Percentiles rank a stretch among this genome's conserved stretches.
Conservation (phyloP, 2,888 invertebrate genomes). For the Sinhomidia bicolor region DNA sequence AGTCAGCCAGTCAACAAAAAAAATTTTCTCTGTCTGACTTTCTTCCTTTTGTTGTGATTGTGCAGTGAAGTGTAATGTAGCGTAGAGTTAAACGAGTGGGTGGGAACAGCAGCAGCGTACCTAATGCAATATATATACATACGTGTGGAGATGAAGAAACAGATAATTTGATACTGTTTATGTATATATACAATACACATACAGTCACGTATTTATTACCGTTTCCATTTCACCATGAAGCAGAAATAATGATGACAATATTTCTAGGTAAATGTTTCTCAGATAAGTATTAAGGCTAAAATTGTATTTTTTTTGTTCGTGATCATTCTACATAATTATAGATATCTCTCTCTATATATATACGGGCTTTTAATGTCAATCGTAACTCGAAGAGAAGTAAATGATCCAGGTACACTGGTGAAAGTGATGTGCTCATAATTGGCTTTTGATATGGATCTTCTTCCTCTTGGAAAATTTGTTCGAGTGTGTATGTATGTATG, state of each 20-base stretch:
- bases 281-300: too few relatives aligned
- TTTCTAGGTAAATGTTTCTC: neutral
- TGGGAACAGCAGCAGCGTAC: too few relatives aligned
- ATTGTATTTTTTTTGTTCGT: neutral
- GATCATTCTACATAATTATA: too few relatives aligned
- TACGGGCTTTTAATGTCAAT: too few relatives aligned
- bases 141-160: neutral
- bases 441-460: neutral
- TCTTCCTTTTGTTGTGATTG: conserved; percentile 29
- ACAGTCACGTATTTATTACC: neutral
- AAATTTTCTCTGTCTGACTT: conserved; percentile 24
- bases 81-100: conserved; percentile 22
- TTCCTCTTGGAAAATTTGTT: neutral
- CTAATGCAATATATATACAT: too few relatives aligned
- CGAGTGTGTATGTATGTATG: neutral
- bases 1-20: neutral
- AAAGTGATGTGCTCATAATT: neutral
- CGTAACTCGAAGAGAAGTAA: too few relatives aligned
- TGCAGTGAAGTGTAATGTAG: conserved; percentile 21
- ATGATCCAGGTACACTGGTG: too few relatives aligned
- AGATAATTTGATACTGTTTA: conserved; percentile 40
- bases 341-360: too few relatives aligned
- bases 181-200: too few relatives aligned
- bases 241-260: neutral
- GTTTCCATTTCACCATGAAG: neutral